Base-by-base conservation (phyloP, 2,888 invertebrate genomes). In the Stenolophus ochropezus region DNA sequence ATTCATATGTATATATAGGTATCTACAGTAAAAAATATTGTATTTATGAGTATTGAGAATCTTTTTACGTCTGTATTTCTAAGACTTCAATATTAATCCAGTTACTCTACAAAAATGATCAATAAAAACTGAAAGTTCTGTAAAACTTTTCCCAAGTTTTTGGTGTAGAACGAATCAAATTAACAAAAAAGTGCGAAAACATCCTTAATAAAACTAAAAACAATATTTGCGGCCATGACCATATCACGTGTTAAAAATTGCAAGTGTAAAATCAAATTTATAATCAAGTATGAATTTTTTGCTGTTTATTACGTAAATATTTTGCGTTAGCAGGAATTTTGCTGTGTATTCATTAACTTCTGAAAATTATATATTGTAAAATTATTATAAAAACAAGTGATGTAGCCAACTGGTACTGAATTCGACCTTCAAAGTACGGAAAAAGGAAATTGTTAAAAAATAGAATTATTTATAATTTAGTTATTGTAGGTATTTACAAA, bases 331-430 rank as follows among this genome's bases (percentile, higher is more conserved):
- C 69, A 78, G 51, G 49, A 51, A 69, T 23, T 16, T 47, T 69
- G 27, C 18, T 53, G 20, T 56, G 14, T 71, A 71, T 71, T 51
- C n/a, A 74, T 74, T 16, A 51, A 49, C 21, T 14, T 25, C 2
- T 18, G 33, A 33, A 76, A 76, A 76, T 58, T 58, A 76, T 25
- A 76, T 27, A 18, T 25, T 56, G n/a, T 53, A 76, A 53, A 56
- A 76, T 76, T 76, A 76, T 76, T 76, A 58, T 76, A 18, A 49
- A 47, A 73, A 74, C 11, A 71, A 71, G 23, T 4, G 27, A 74
- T 8, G 25, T 51, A 47, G 51, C 47, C 14, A 53, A 23, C 51
- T 23, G 74, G 74, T 53, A 74, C 53, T 6, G 53, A 23, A 74
- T 74, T 51, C 51, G 74, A 51, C 74, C 74, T 74, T 74, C 74